These are phyloP conservation scores for Sebastes fasciatus DNA, from an alignment of 2,113 vertebrate genomes.

Conservation along the genomic window DNA sequence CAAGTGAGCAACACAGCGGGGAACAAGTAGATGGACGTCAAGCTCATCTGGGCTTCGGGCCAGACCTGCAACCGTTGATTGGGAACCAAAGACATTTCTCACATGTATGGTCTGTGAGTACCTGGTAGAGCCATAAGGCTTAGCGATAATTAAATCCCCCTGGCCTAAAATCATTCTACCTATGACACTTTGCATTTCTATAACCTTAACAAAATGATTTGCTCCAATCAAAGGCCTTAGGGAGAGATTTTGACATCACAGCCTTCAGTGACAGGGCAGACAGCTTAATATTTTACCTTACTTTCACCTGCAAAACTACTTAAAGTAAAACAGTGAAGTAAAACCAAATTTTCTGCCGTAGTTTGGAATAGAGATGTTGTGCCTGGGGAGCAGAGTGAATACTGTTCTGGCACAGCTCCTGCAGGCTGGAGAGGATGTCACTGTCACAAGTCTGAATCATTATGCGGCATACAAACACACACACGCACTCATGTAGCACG, in stretches of 20 bases:
- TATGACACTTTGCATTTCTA: not conserved
- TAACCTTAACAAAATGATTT: constrained; percentile 7
- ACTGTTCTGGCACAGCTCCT: constrained; percentile 23
- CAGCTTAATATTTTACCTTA: not conserved
- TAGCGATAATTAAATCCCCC: not conserved
- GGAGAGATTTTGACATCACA: constrained; percentile 10
- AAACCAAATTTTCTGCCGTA: not conserved
- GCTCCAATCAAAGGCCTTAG: not conserved
- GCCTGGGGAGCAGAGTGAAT: not conserved
- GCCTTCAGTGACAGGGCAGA: not conserved
- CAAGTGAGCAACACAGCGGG: not conserved
- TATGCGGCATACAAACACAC: constrained; percentile 1
- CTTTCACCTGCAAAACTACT: not conserved
- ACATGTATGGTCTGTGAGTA: not conserved
- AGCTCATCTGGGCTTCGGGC: not conserved
- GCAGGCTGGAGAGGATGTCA: constrained; percentile 32
- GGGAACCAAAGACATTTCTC: constrained; percentile 6
- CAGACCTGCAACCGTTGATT: not conserved
- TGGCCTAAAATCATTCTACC: not conserved
- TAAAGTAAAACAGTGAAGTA: not conserved
- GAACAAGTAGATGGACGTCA: not conserved
- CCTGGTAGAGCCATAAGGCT: not conserved
- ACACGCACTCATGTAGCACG: not conserved
- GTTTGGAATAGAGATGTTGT: constrained; percentile 1
- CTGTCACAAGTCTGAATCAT: constrained; percentile 30